These are phyloP conservation scores for Cephus cinctus DNA, from an alignment of 1,140 invertebrate species.

Conservation along the genomic window DNA sequence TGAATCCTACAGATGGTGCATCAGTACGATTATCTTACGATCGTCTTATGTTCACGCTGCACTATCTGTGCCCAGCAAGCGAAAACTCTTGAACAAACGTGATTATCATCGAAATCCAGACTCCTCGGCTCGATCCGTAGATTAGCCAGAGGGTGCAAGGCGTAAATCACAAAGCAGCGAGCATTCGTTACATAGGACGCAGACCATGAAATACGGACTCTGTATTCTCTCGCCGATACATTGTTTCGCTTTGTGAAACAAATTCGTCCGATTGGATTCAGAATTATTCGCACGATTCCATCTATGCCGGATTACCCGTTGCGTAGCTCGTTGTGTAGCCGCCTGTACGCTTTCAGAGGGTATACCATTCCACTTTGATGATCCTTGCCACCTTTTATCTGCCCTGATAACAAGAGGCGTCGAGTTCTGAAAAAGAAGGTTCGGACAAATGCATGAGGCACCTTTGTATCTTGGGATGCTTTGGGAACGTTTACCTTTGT, in stretches of 20 bases:
- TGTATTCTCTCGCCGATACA: slow-evolving; percentile 1
- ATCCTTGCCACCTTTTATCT: neutral
- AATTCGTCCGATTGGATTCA: slow-evolving; percentile 41
- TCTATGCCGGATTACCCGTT: too few species aligned
- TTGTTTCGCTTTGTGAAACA: slow-evolving; percentile 29
- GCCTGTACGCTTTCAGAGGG: neutral
- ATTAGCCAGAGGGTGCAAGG: slow-evolving; percentile 33
- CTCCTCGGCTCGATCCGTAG: too few species aligned
- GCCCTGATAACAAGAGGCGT: slow-evolving; percentile 1
- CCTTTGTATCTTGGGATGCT: too few species aligned
- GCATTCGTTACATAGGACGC: slow-evolving; percentile 50
- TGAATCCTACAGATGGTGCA: too few species aligned
- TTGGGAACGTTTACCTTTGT: too few species aligned
- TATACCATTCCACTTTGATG: slow-evolving; percentile 13
- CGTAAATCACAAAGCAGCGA: slow-evolving; percentile 52
- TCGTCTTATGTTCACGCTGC: too few species aligned
- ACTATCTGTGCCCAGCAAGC: too few species aligned
- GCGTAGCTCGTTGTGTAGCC: slow-evolving; percentile 4
- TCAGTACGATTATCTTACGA: too few species aligned
- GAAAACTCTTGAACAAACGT: slow-evolving; percentile 7
- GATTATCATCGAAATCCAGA: slow-evolving; percentile 11
- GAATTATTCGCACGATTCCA: slow-evolving; percentile 31
- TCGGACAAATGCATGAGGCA: slow-evolving; percentile 6
- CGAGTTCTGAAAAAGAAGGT: slow-evolving; percentile 12
- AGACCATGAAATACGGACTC: slow-evolving; percentile 49